Percentiles rank a stretch among this genome's conserved stretches.
phyloP scores from a whole-genome alignment of 2,888 invertebrate genomes.

The Holacanthella duospinosa region DNA sequence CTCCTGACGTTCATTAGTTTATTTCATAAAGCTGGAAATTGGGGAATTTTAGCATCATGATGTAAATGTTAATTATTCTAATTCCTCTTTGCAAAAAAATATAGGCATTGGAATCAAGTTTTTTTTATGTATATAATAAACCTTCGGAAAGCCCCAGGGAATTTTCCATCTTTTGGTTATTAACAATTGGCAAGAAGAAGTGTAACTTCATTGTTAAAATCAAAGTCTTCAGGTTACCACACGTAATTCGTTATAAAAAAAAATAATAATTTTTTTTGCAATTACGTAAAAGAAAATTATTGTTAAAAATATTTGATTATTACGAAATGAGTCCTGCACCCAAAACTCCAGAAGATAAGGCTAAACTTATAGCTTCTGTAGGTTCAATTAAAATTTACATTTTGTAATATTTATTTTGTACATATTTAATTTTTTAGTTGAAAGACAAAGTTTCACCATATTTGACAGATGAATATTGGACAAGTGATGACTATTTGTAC shows the following conservation, averaged over 20 bases:
- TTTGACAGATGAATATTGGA: constrained; percentile 1
- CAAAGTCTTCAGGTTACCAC: not conserved
- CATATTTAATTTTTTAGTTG: not conserved
- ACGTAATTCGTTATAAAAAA: too few species aligned
- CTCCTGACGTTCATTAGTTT: too few species aligned
- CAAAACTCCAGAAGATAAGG: not conserved
- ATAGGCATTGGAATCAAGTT: too few species aligned
- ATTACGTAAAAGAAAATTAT: too few species aligned
- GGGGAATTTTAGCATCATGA: too few species aligned
- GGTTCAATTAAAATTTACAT: not conserved
- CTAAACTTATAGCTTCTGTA: not conserved
- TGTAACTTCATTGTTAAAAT: not conserved
- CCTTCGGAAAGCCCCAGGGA: not conserved
- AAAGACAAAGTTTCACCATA: not conserved
- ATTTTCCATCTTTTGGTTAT: not conserved
- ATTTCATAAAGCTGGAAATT: too few species aligned
- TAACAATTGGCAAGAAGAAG: not conserved
- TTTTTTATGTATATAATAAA: too few species aligned
- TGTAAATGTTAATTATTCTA: too few species aligned
- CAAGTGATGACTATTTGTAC: not conserved
- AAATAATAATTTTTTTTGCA: too few species aligned
- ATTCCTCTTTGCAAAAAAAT: too few species aligned
- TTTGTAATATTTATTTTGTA: not conserved
- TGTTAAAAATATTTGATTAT: not conserved
- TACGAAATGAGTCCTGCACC: not conserved